Base-by-base conservation (phyloP, 1,140 invertebrate genomes). In the Musca domestica region DNA sequence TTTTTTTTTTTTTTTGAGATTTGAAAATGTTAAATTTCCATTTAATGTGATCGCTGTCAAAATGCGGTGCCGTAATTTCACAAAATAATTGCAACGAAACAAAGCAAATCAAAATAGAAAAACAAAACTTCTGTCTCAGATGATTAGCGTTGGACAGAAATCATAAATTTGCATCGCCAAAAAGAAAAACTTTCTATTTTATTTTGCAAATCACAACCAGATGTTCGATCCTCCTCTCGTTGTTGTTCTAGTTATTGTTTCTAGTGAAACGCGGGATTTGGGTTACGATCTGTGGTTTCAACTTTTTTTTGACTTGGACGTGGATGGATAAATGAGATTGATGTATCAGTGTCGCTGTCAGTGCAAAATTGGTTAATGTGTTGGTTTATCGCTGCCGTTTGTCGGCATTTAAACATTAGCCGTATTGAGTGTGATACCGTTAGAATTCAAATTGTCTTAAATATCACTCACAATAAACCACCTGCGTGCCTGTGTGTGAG, bases 121-220 rank as follows among this genome's bases (percentile, higher is more conserved):
- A 41, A 41, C 34, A 41, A 41, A 9, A 41, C 6, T 10, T 41
- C 34, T 41, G 27, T 30, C 27, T n/a, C n/a, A n/a, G n/a, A 30
- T 30, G 3, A 19, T 58, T 27, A 58, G 25, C 54, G 27, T 58
- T 54, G 25, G 30, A 30, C 25, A 23, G 30, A 34, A 17, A 41
- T 58, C 54, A 25, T 58, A 61, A 61, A 61, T 61, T 41, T 34
- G 14, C 17, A 34, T 20, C 47, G 63, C 61, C n/a, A 65, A 66
- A 67, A 73, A 77, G 76, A 77, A n/a, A n/a, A n/a, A 77, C 74
- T 77, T 77, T 77, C 73, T 77, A 77, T 77, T 77, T 77, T 77
- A 73, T 77, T 77, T 74, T 72, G n/a, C 73, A 72, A 41, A 30
- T 30, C 3, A 41, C n/a, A 41, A 2, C 12, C 10, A 41, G 34